phyloP scores from a whole-genome alignment of 1,140 invertebrate species.

The Phenacoccus solenopsis region DNA sequence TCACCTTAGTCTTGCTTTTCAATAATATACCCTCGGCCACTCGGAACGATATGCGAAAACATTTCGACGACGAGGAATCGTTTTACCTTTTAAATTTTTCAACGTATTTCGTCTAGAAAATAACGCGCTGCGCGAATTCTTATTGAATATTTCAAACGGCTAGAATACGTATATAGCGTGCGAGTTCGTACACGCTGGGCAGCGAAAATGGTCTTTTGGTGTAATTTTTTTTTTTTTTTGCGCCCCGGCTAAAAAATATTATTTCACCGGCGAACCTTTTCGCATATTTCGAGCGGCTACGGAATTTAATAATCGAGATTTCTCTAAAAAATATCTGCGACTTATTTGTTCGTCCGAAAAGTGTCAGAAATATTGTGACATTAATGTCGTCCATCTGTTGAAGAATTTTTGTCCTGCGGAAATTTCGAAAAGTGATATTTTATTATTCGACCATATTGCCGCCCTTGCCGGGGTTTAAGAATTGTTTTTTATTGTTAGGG shows the following conservation, averaged over 20 bases:
- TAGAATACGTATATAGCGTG: background rate
- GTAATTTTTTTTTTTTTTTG: slow-evolving; percentile 10
- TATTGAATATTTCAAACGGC: slow-evolving; percentile 15
- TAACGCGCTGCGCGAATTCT: slow-evolving; percentile 5
- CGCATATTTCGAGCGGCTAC: slow-evolving; percentile 8
- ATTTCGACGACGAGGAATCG: background rate
- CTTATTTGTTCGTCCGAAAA: background rate
- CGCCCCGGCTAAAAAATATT: background rate
- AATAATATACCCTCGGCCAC: slow-evolving; percentile 13
- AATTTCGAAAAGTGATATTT: background rate
- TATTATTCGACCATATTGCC: background rate
- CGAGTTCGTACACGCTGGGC: background rate
- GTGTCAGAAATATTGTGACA: background rate
- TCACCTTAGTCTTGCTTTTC: slow-evolving; percentile 13
- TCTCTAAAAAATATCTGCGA: background rate
- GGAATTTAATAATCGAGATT: slow-evolving; percentile 15
- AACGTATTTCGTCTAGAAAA: slow-evolving; percentile 18
- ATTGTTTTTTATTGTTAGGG: too few relatives aligned
- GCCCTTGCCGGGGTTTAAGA: too few relatives aligned
- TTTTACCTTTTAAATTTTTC: slow-evolving; percentile 18
- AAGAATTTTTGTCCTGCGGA: slow-evolving; percentile 5
- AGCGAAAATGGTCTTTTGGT: slow-evolving; percentile 3
- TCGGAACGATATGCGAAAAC: slow-evolving; percentile 7
- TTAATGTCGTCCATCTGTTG: background rate
- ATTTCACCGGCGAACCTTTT: background rate